These are phyloP conservation scores for Chrysopa pallens DNA, from an alignment of 1,140 invertebrate genomes.

Conservation along the genomic window DNA sequence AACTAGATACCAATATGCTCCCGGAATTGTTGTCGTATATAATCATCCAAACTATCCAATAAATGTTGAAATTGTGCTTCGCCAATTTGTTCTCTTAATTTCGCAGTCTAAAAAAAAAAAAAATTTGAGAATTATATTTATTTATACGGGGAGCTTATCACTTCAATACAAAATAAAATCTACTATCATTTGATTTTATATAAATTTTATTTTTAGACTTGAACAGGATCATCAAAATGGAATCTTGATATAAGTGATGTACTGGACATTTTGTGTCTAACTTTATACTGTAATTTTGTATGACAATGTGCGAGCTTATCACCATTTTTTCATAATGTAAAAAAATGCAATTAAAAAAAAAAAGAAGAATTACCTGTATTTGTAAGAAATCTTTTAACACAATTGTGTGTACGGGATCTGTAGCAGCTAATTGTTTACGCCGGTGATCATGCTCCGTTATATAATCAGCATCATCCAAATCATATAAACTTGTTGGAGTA, in stretches of 20 bases:
- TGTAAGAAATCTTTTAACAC: conserved; percentile 47
- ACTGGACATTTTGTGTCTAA: conserved; percentile 4
- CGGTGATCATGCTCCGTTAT: conserved; percentile 36
- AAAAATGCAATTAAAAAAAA: conserved; percentile 2
- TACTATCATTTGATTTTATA: no score
- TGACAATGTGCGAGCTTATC: no score
- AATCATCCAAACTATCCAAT: conserved; percentile 42
- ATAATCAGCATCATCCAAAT: conserved; percentile 23
- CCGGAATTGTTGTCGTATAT: conserved; percentile 44
- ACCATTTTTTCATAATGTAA: conserved; percentile 1
- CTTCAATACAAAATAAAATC: conserved; percentile 4
- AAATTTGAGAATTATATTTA: conserved; percentile 20
- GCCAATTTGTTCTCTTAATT: conserved; percentile 29
- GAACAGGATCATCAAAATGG: no score
- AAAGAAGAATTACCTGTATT: conserved; percentile 32
- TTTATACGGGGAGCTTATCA: conserved; percentile 26
- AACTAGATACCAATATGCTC: conserved; percentile 34
- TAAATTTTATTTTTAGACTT: no score
- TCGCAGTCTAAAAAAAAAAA: no score
- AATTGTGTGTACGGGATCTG: conserved; percentile 53
- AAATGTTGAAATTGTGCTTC: conserved; percentile 46
- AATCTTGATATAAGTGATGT: no score
- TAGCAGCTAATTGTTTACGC: conserved; percentile 34
- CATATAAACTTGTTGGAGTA: conserved; percentile 21
- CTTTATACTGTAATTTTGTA: no score